phyloP scores from a whole-genome alignment of 2,797 vertebrate species.

The Psittacula echo region DNA sequence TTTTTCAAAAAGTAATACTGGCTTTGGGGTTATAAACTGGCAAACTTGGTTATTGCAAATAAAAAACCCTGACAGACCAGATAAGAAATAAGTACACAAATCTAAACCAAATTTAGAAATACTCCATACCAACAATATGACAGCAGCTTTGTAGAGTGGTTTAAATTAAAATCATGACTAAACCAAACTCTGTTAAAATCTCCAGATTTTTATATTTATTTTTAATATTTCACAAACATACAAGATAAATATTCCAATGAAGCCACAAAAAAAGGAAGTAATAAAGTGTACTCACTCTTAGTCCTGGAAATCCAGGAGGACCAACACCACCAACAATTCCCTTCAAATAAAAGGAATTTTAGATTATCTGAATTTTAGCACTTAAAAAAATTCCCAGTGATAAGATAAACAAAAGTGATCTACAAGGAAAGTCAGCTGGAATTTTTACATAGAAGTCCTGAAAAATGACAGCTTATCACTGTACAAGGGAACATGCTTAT shows the following conservation, averaged over 20 bases:
- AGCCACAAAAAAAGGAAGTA: not conserved
- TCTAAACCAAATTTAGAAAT: not conserved
- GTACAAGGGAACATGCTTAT: not conserved
- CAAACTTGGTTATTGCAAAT: not conserved
- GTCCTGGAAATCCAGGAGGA: conserved; percentile 91
- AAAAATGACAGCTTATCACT: not conserved
- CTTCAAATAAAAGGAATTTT: conserved; percentile 77
- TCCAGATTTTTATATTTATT: not conserved
- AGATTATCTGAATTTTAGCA: not conserved
- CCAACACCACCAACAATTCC: conserved; percentile 89
- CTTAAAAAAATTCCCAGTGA: not conserved
- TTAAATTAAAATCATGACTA: not conserved
- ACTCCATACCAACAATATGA: not conserved
- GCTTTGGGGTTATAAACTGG: not conserved
- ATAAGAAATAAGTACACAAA: not conserved
- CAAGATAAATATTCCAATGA: not conserved
- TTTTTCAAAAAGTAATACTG: not conserved
- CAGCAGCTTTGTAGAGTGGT: not conserved
- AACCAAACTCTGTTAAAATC: not conserved
- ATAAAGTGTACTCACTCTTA: conserved; percentile 86
- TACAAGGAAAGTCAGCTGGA: not conserved
- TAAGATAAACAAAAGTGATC: not conserved
- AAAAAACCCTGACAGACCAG: not conserved
- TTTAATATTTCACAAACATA: not conserved
- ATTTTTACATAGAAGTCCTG: not conserved